Conservation (phyloP, 2,797 vertebrate species). For the Hybognathus amarus region DNA sequence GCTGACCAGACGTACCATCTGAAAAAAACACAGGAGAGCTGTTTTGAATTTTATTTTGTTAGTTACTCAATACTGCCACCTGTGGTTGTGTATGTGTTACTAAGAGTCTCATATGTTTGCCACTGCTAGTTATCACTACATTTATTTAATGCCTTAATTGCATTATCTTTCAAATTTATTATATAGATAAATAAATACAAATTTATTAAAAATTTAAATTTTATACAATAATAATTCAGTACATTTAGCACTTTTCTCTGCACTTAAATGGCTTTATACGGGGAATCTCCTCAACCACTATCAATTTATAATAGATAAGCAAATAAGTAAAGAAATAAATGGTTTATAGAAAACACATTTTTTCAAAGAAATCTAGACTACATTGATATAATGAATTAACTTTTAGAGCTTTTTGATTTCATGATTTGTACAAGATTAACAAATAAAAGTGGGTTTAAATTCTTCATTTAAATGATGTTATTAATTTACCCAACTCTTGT, state of each 20-base stretch:
- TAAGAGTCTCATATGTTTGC: conserved; percentile 7
- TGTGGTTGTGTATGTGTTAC: conserved; percentile 6
- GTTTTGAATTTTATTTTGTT: background rate
- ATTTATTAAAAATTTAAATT: background rate
- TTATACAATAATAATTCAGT: too few species aligned
- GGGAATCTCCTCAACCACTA: too few species aligned
- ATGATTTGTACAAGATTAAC: background rate
- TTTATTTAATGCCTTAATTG: background rate
- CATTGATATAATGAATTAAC: background rate
- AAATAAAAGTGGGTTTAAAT: background rate
- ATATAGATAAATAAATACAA: background rate
- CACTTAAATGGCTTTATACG: too few species aligned
- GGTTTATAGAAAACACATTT: background rate
- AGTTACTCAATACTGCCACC: conserved; percentile 5
- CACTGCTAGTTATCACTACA: background rate
- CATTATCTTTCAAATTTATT: background rate
- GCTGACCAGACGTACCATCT: background rate
- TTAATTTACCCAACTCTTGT: background rate
- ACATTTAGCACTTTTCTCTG: too few species aligned
- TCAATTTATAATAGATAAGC: too few species aligned
- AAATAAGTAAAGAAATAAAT: background rate
- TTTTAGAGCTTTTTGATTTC: background rate
- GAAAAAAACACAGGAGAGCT: background rate
- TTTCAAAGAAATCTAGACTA: background rate
- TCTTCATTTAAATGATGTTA: background rate